A percentile compares a stretch with the other conserved stretches of the same genome.
These are phyloP conservation scores for Phainopepla nitens DNA, from an alignment of 2,113 vertebrate species.

Conservation along the genomic window DNA sequence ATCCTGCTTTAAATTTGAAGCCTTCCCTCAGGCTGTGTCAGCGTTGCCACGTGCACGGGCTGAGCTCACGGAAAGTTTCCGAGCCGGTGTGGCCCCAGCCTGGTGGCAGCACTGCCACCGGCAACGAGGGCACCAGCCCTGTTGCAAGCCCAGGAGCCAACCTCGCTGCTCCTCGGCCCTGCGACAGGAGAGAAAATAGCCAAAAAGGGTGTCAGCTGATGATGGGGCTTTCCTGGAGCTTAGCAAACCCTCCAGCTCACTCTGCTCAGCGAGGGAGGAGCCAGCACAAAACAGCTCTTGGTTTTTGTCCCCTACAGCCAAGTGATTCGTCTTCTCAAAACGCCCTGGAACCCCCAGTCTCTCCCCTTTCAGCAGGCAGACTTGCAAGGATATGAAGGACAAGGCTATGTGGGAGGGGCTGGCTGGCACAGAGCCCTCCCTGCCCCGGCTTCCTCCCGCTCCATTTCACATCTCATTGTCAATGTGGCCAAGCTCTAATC, in stretches of 20 bases:
- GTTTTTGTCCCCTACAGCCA: not conserved
- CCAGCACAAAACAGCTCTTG: not conserved
- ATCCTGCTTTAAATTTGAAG: not conserved
- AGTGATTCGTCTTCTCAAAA: not conserved
- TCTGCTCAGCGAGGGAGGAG: not conserved
- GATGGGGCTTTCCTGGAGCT: not conserved
- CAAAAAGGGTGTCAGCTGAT: not conserved
- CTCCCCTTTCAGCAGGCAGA: not conserved
- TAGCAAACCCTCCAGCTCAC: not conserved
- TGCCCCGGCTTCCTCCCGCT: not conserved
- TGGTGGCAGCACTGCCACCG: not conserved
- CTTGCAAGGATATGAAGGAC: not conserved
- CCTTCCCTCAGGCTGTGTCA: not conserved
- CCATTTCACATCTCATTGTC: not conserved
- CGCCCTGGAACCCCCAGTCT: accelerated
- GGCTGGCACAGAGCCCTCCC: not conserved
- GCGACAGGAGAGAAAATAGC: accelerated
- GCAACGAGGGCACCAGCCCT: accelerated
- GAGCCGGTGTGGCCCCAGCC: accelerated
- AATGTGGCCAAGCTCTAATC: not conserved
- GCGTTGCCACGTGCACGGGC: not conserved
- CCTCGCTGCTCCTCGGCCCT: accelerated
- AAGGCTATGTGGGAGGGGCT: not conserved
- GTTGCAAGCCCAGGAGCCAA: not conserved
- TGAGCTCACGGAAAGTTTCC: accelerated